phyloP scores from a whole-genome alignment of 2,113 vertebrate genomes.

The Alectura lathami region DNA sequence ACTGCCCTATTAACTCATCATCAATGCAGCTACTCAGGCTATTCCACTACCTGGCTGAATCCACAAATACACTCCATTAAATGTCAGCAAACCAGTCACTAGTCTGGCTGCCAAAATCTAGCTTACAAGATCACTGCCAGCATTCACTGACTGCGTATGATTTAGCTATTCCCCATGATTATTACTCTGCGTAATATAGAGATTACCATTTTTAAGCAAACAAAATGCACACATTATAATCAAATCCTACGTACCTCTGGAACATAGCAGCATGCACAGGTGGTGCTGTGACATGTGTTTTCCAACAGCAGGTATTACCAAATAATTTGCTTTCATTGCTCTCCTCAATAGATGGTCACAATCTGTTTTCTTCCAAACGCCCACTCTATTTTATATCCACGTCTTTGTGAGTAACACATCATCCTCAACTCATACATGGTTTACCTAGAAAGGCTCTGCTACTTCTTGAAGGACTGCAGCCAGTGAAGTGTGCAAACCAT shows the following conservation, averaged over 20 bases:
- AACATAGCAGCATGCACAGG: neutral
- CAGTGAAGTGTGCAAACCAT: neutral
- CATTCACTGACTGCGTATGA: neutral
- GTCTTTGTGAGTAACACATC: neutral
- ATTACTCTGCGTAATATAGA: neutral
- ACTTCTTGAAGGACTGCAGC: neutral
- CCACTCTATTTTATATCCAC: neutral
- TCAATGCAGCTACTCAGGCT: neutral
- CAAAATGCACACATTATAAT: neutral
- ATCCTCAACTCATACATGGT: neutral
- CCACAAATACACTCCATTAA: neutral
- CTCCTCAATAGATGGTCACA: neutral
- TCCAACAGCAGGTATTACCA: neutral
- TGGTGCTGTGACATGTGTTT: neutral
- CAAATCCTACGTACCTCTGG: neutral
- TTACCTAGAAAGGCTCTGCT: neutral
- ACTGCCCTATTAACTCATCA: neutral
- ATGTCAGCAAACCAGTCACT: neutral
- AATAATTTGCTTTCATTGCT: neutral
- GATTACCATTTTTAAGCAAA: neutral
- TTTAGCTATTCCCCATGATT: neutral
- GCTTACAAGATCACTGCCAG: neutral
- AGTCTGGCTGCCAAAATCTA: neutral
- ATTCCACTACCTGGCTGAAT: neutral
- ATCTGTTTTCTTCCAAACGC: neutral